These are phyloP conservation scores for Phalacrocorax aristotelis DNA, from an alignment of 2,113 vertebrate genomes.

Conservation along the genomic window DNA sequence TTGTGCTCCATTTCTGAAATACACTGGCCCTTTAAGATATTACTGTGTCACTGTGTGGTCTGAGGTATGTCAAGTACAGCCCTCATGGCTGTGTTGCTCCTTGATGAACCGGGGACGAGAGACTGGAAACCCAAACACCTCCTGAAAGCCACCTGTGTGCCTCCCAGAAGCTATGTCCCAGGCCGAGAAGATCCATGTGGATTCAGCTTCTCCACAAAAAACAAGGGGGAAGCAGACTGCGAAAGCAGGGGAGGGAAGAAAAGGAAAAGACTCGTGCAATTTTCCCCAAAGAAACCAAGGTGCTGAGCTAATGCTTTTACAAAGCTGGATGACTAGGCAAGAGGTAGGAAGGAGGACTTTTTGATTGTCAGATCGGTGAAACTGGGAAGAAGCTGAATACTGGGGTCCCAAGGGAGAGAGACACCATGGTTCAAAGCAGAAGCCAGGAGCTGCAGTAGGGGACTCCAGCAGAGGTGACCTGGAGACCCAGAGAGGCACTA, in stretches of 20 bases:
- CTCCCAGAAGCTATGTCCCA: neutral
- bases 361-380: neutral
- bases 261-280: neutral
- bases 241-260: neutral
- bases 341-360: neutral
- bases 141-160: neutral
- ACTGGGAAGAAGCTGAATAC: neutral
- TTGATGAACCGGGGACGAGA: rapidly evolving
- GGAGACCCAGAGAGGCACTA: neutral
- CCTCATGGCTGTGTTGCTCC: neutral
- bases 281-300: neutral
- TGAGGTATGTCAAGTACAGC: neutral
- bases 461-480: neutral
- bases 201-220: neutral
- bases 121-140: neutral
- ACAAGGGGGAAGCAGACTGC: neutral
- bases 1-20: neutral
- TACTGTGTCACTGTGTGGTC: neutral
- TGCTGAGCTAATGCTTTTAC: neutral
- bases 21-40: neutral
- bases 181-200: neutral
- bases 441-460: neutral
- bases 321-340: neutral
- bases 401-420: neutral
- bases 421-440: rapidly evolving